phyloP scores from a whole-genome alignment of 2,113 vertebrate genomes.

The Atherinomorus stipes region DNA sequence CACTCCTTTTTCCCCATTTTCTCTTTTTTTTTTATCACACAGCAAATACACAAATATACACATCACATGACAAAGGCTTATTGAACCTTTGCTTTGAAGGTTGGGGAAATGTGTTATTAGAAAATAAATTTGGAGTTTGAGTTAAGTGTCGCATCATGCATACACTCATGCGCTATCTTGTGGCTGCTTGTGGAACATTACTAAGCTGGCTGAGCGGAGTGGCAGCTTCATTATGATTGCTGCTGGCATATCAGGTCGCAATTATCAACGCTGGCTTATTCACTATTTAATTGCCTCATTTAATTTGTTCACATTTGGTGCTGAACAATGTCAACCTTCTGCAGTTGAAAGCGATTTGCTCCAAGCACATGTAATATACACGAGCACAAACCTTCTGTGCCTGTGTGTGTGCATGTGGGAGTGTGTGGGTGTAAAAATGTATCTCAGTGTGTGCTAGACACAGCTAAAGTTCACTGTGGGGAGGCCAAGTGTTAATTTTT shows the following conservation, averaged over 20 bases:
- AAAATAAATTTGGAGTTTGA: conserved; percentile 24
- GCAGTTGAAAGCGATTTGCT: conserved; percentile 81
- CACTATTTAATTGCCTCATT: conserved; percentile 86
- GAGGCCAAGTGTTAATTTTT: not conserved
- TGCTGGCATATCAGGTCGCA: conserved; percentile 80
- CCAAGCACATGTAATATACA: conserved; percentile 75
- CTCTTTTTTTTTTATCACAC: not conserved
- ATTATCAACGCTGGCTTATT: conserved; percentile 84
- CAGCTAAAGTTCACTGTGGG: not conserved
- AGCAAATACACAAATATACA: not conserved
- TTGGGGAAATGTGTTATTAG: conserved; percentile 38
- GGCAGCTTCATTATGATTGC: conserved; percentile 81
- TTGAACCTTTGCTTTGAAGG: conserved; percentile 41
- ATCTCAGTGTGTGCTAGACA: not conserved
- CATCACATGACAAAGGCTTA: conserved; percentile 10
- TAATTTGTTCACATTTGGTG: conserved; percentile 86
- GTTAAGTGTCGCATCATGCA: conserved; percentile 5
- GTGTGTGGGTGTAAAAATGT: conserved; percentile 16
- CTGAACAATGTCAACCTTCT: conserved; percentile 82
- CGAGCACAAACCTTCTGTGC: conserved; percentile 25
- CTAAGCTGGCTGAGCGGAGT: conserved; percentile 73
- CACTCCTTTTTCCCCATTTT: not conserved
- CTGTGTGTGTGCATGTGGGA: not conserved
- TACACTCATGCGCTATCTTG: conserved; percentile 22
- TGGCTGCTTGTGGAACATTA: conserved; percentile 58